phyloP scores from a whole-genome alignment of 2,113 vertebrate species.

The Lepus americanus region DNA sequence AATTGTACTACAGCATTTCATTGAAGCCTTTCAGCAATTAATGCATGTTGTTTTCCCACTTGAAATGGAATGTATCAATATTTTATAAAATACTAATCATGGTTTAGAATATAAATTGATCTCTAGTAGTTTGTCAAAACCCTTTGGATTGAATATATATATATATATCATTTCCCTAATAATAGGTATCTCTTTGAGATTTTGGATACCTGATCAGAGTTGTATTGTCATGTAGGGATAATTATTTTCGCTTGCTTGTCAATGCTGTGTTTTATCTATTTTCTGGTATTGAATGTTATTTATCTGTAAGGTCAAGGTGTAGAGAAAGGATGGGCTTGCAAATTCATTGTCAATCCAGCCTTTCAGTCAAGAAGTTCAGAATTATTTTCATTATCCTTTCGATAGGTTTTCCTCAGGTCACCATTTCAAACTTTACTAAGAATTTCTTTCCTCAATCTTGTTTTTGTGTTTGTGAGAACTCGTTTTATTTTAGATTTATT shows the following conservation, averaged over 20 bases:
- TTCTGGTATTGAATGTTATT: slow-evolving; percentile 11
- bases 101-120: neutral
- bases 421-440: neutral
- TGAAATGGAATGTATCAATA: neutral
- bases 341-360: neutral
- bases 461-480: neutral
- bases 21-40: neutral
- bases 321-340: neutral
- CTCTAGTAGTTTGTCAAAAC: neutral
- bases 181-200: neutral
- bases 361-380: neutral
- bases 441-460: neutral
- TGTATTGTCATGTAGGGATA: neutral
- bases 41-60: neutral
- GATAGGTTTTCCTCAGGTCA: neutral
- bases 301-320: neutral
- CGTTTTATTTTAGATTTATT: slow-evolving; percentile 28
- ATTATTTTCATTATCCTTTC: neutral
- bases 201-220: neutral
- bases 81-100: slow-evolving; percentile 10
- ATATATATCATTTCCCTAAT: neutral
- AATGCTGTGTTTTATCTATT: neutral
- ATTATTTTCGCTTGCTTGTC: neutral
- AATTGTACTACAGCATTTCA: neutral
- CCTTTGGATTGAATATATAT: neutral